Percentiles rank a stretch among this genome's conserved stretches.
phyloP scores from a whole-genome alignment of 2,888 invertebrate species.

The Gari tellinella region DNA sequence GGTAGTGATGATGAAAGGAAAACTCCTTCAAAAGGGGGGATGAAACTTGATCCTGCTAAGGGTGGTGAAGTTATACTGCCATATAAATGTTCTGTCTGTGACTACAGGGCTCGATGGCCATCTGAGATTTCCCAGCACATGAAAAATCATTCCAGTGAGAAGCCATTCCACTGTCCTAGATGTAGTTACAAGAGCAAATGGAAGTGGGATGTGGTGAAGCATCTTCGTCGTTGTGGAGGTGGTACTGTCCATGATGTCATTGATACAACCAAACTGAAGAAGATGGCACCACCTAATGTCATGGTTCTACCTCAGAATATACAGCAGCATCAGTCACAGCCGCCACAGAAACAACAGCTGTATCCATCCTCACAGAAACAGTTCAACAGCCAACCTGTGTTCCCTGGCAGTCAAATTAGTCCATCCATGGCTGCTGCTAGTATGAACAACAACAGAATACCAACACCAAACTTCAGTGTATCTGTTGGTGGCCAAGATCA shows the following conservation, averaged over 20 bases:
- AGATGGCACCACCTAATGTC: constrained; percentile 79
- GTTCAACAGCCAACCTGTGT: constrained; percentile 38
- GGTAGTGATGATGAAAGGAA: constrained; percentile 13
- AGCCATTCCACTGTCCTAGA: constrained; percentile 83
- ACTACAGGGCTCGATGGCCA: constrained; percentile 84
- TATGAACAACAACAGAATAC: constrained; percentile 13
- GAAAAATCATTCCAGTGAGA: constrained; percentile 84
- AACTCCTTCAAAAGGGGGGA: constrained; percentile 14
- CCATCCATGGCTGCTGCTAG: constrained; percentile 34
- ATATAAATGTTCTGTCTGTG: constrained; percentile 83
- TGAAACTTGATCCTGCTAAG: constrained; percentile 41
- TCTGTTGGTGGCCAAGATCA: constrained; percentile 34
- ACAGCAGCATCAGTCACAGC: constrained; percentile 1
- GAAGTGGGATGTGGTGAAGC: constrained; percentile 85
- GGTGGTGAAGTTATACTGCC: constrained; percentile 74
- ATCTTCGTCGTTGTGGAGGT: constrained; percentile 85
- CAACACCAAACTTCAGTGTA: constrained; percentile 36
- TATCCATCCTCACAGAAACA: constrained; percentile 17
- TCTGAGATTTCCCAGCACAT: constrained; percentile 84
- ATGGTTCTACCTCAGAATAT: constrained; percentile 74
- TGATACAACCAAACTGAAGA: constrained; percentile 77
- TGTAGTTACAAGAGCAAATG: constrained; percentile 84
- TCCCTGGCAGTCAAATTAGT: constrained; percentile 34
- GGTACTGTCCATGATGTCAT: constrained; percentile 83
- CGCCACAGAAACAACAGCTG: background rate